A percentile compares a stretch with the other conserved stretches of the same genome.
Conservation (phyloP, 2,888 invertebrate species). For the Leucania comma region DNA sequence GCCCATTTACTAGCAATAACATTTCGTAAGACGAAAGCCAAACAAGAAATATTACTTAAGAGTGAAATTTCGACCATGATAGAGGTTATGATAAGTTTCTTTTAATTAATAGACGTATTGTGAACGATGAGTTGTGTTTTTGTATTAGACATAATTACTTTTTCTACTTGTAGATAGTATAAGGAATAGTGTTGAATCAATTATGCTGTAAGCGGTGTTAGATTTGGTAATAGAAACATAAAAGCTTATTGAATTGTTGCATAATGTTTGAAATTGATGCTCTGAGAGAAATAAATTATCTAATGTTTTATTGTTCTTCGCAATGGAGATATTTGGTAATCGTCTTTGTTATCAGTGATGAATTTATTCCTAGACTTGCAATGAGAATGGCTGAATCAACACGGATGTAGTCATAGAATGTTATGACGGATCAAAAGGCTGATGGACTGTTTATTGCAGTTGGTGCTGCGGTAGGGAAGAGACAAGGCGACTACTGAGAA, state of each 20-base stretch:
- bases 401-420: neutral
- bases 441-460: too few species aligned
- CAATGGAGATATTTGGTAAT: neutral
- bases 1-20: conserved; percentile 8
- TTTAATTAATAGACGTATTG: conserved; percentile 60
- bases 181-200: conserved; percentile 25
- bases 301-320: conserved; percentile 30
- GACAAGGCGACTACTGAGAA: too few species aligned
- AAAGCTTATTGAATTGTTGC: conserved; percentile 46
- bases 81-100: conserved; percentile 46
- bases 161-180: conserved; percentile 30
- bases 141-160: conserved; percentile 30
- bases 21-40: conserved; percentile 63
- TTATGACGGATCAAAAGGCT: too few species aligned
- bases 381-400: neutral
- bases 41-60: conserved; percentile 68
- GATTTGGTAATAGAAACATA: conserved; percentile 18
- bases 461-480: too few species aligned
- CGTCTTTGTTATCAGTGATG: neutral
- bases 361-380: neutral
- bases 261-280: conserved; percentile 35
- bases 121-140: conserved; percentile 36
- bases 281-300: conserved; percentile 20
- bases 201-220: conserved; percentile 44
- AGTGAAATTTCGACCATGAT: conserved; percentile 67